A percentile compares a stretch with the other conserved stretches of the same genome.
phyloP scores from a whole-genome alignment of 2,113 vertebrate genomes.

The Megatriorchis doriae region DNA sequence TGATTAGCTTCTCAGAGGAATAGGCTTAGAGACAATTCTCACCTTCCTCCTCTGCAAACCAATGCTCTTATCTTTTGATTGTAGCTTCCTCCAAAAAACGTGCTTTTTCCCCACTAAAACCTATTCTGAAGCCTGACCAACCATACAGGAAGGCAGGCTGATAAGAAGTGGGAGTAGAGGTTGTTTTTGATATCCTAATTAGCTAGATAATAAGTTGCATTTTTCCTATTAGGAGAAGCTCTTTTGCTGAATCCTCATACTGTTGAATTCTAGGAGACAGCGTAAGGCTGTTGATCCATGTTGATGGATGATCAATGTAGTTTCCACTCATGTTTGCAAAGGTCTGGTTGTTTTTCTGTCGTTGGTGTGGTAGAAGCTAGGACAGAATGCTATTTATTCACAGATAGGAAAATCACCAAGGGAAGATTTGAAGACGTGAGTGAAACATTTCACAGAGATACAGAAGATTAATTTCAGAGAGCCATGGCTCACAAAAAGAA shows the following conservation, averaged over 20 bases:
- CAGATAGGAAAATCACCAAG: not conserved
- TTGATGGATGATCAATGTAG: not conserved
- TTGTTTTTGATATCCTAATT: not conserved
- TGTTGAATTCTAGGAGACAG: not conserved
- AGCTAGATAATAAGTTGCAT: not conserved
- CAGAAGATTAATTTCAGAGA: not conserved
- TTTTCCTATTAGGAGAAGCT: not conserved
- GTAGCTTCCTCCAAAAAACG: not conserved
- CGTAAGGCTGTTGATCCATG: not conserved
- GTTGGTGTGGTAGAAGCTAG: not conserved
- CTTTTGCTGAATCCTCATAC: not conserved
- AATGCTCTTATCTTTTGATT: not conserved
- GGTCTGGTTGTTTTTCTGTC: not conserved
- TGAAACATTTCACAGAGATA: not conserved
- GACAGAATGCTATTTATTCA: not conserved
- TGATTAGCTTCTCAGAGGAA: not conserved
- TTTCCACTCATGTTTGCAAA: not conserved
- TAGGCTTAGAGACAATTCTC: not conserved
- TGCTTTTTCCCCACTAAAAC: not conserved
- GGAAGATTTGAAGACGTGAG: not conserved
- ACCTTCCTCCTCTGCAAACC: not conserved
- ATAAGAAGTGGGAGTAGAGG: not conserved
- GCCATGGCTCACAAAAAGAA: not conserved
- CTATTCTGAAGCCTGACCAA: not conserved
- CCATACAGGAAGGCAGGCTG: not conserved